Base-by-base conservation (phyloP, 2,113 vertebrate species). In the Plestiodon gilberti region DNA sequence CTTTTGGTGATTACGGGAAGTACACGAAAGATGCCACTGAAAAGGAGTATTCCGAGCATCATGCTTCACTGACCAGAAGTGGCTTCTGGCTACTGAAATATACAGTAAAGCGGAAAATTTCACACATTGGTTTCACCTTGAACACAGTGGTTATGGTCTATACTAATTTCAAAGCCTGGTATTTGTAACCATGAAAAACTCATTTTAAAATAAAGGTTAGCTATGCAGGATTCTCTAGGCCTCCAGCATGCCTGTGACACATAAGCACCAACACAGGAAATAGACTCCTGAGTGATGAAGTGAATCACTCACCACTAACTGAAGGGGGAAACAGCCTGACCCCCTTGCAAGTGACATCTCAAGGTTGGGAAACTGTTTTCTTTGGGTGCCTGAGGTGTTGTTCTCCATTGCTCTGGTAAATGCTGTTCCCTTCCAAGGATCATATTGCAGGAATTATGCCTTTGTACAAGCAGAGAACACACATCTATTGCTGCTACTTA, bases 101-200 rank as follows among this genome's bases (percentile, higher is more conserved):
- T 22, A n/a, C n/a, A n/a, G n/a, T n/a, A 70, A 64, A 2, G 10
- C 65, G 71, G 59, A 40, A 69, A 69, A 78, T 20, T 69, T 11
- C 15, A 35, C 48, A 55, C 4, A 2, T 59, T 25, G 76, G 20
- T 4, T 87, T 9, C 35, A 84, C 20, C 8, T 76, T 4, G 35
- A 43, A 0, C 20, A 13, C 7, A 0, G 0, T 23, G 70, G 9
- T 6, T 20, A 10, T 7, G 6, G 2, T 4, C 59, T 73, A 17
- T 25, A n/a, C n/a, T n/a, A 48, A 30, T 23, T 11, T 79, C 40
- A 17, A 7, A 83, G 28, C 75, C 81, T 48, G 25, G 3, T 70
- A n/a, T 52, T 20, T 23, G 3, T 64, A 23, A 18, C 38, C 55
- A 67, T 57, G 48, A 40, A 13, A n/a, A 69, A 25, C 30, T 78